Evolutionary conservation across 2,888 invertebrate species (phyloP), one percentile per base, ranked within the genome.

Genomic region (Athalia rosae): DNA sequence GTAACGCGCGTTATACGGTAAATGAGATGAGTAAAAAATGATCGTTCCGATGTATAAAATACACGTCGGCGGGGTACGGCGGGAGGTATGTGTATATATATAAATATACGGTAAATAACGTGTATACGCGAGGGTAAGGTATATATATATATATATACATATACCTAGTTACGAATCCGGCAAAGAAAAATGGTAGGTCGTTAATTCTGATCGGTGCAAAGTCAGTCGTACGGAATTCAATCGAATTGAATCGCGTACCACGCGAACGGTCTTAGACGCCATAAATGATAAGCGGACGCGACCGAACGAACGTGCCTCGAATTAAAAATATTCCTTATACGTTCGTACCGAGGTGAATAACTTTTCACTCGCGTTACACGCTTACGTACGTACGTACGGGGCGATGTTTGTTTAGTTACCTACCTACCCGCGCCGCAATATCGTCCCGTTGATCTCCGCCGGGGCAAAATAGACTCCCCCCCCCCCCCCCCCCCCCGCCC

Each of bases 241-340:
- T 74, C 61, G 74, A 62, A 74, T 74, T 62, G 48, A 74, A 74
- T 74, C 61, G 74, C 71, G 58, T 71, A 71, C 71, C 43, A 71
- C 13, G 71, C 48, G 71, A 71, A 71, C 74, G 74, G 61, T 74
- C 62, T 74, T 61, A 74, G 74, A 61, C 74, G 74, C 74, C 74
- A 74, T 74, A 74, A 74, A 74, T 62, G 74, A 74, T 74, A 59
- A 74, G 28, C 74, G 74, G 74, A 74, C 50, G 74, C 43, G 59
- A 28, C 15, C 50, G 61, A 74, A 8, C 74, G 74, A 59, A 50
- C 74, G 74, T 74, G 74, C 47, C 58, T 59, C 48, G 74, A 74
- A 61, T 74, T 15, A 61, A 74, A 62, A 74, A 61, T 47, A 8
- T 61, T 61, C 28, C 28, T 28, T 28, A 28, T 28, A 28, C 47